A percentile compares a stretch with the other conserved stretches of the same genome.
phyloP scores from a whole-genome alignment of 2,888 invertebrate species.

The Saturnia japonica region DNA sequence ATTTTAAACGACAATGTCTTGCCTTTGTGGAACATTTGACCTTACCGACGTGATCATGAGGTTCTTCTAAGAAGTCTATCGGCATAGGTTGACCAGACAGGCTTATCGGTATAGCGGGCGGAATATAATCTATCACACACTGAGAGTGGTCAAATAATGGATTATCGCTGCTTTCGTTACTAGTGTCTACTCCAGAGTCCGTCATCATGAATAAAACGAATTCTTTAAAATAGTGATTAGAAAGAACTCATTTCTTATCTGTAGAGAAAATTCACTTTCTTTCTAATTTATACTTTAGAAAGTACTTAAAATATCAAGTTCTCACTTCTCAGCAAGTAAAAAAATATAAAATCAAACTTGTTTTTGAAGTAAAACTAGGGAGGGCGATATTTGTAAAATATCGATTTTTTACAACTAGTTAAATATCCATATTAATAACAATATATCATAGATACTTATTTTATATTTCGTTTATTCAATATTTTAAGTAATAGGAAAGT shows the following conservation, averaged over 20 bases:
- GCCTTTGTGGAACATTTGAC: slow-evolving; percentile 74
- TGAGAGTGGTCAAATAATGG: slow-evolving; percentile 74
- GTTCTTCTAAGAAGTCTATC: slow-evolving; percentile 66
- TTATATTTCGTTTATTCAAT: too few species aligned
- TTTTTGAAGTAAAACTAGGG: not conserved
- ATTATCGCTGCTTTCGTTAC: slow-evolving; percentile 87
- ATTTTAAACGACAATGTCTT: slow-evolving; percentile 68
- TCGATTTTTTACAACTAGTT: too few species aligned
- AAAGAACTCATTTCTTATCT: not conserved
- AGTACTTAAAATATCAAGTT: not conserved
- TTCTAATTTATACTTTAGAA: not conserved
- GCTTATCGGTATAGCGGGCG: slow-evolving; percentile 72
- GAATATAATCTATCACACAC: slow-evolving; percentile 70
- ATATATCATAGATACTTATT: too few species aligned
- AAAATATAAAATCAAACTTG: not conserved
- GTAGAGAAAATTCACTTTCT: slow-evolving; percentile 2
- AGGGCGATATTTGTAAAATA: not conserved
- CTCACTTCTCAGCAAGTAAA: not conserved
- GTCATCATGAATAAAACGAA: slow-evolving; percentile 56
- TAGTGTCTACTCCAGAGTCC: slow-evolving; percentile 88
- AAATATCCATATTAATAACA: too few species aligned
- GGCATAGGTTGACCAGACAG: slow-evolving; percentile 71
- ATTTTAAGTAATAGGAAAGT: too few species aligned
- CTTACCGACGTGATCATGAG: slow-evolving; percentile 74
- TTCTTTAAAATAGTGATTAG: not conserved